phyloP scores from a whole-genome alignment of 2,797 vertebrate species.

The Taeniopygia guttata region DNA sequence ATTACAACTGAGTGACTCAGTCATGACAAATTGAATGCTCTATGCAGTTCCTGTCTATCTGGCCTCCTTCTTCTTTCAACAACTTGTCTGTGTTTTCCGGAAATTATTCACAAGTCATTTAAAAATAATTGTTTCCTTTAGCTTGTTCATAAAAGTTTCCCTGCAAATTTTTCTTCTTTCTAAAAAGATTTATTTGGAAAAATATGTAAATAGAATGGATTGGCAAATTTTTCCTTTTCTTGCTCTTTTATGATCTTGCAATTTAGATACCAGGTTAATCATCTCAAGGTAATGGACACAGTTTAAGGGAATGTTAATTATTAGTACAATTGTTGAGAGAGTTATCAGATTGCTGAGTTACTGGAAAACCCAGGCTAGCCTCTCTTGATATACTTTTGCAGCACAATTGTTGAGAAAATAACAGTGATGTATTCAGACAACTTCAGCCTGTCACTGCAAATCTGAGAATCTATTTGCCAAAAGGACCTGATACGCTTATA shows the following conservation, averaged over 20 bases:
- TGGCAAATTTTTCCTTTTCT: neutral
- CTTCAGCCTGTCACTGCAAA: neutral
- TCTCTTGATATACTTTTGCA: neutral
- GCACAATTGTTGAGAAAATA: neutral
- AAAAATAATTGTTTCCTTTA: neutral
- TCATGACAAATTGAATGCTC: neutral
- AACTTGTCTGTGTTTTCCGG: neutral
- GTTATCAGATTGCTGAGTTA: neutral
- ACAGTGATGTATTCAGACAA: neutral
- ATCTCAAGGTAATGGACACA: neutral
- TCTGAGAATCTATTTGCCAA: neutral
- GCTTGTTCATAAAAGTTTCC: neutral
- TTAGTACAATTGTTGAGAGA: neutral
- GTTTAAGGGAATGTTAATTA: neutral
- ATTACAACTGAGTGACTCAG: neutral
- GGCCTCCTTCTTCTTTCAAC: neutral
- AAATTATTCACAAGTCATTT: neutral
- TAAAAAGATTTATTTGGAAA: neutral
- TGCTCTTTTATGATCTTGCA: neutral
- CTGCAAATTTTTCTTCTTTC: neutral
- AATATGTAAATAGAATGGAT: neutral
- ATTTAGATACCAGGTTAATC: neutral
- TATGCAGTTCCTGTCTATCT: neutral
- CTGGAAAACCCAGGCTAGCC: neutral
- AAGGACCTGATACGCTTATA: neutral